Conservation (phyloP, 2,888 invertebrate genomes). For the Erynnis tages region DNA sequence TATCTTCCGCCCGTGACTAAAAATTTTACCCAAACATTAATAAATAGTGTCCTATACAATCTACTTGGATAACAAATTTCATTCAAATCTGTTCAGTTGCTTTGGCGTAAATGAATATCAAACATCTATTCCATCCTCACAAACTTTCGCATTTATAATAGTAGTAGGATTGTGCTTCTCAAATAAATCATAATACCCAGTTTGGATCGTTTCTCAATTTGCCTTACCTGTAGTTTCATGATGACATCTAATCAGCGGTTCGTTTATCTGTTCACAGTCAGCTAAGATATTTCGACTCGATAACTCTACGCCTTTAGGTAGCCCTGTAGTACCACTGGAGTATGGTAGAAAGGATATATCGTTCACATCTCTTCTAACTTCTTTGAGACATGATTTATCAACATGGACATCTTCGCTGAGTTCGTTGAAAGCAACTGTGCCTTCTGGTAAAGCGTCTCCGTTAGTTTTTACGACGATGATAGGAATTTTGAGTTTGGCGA, state of each 20-base stretch:
- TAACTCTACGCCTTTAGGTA: constrained; percentile 89
- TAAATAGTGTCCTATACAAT: no score
- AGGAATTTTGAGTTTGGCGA: constrained; percentile 75
- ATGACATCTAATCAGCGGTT: constrained; percentile 48
- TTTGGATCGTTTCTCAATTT: no score
- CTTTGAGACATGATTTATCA: constrained; percentile 76
- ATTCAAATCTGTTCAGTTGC: no score
- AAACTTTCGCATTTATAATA: no score
- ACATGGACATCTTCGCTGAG: constrained; percentile 78
- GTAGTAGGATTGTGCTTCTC: no score
- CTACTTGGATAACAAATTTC: no score
- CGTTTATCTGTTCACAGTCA: constrained; percentile 70
- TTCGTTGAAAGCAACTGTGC: constrained; percentile 83
- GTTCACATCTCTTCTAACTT: constrained; percentile 65
- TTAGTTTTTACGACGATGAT: constrained; percentile 75
- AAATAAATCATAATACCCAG: no score
- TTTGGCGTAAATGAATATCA: no score
- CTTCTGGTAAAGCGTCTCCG: constrained; percentile 61
- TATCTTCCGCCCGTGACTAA: no score
- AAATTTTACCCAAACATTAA: no score
- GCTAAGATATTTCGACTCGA: constrained; percentile 82
- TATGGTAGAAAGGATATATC: constrained; percentile 88
- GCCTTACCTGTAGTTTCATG: constrained; percentile 68
- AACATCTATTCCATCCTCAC: no score
- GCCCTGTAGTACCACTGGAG: constrained; percentile 93